Conservation (phyloP, 2,113 vertebrate genomes). For the Peucedramus taeniatus region DNA sequence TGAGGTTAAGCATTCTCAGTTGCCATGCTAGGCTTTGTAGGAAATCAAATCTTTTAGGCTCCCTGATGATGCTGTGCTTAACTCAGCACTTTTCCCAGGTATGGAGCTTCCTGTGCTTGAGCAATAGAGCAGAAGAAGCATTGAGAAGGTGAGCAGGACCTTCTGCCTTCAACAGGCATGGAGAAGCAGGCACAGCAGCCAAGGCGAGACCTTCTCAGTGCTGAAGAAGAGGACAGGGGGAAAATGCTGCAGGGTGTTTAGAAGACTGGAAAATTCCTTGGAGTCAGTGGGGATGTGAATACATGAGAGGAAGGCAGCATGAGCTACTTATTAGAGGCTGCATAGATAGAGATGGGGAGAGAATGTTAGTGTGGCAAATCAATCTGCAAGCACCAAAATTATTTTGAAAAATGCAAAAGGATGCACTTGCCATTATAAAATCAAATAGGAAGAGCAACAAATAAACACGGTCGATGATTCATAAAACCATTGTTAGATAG, state of each 20-base stretch:
- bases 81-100: not conserved
- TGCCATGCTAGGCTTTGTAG: not conserved
- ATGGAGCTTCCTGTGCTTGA: not conserved
- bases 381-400: not conserved
- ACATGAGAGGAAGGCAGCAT: not conserved
- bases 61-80: not conserved
- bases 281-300: not conserved
- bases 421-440: not conserved
- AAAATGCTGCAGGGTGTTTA: not conserved
- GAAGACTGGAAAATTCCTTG: not conserved
- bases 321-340: not conserved
- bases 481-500: not conserved
- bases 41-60: not conserved
- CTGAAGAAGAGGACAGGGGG: not conserved
- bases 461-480: not conserved
- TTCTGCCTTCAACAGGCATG: not conserved
- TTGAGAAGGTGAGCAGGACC: not conserved
- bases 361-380: not conserved
- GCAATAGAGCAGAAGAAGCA: not conserved
- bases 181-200: not conserved
- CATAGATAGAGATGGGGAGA: not conserved
- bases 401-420: slow-evolving; percentile 11
- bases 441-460: not conserved
- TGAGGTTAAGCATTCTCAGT: not conserved
- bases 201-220: not conserved